Base-by-base conservation (phyloP, 2,888 invertebrate genomes). In the Celastrina argiolus region DNA sequence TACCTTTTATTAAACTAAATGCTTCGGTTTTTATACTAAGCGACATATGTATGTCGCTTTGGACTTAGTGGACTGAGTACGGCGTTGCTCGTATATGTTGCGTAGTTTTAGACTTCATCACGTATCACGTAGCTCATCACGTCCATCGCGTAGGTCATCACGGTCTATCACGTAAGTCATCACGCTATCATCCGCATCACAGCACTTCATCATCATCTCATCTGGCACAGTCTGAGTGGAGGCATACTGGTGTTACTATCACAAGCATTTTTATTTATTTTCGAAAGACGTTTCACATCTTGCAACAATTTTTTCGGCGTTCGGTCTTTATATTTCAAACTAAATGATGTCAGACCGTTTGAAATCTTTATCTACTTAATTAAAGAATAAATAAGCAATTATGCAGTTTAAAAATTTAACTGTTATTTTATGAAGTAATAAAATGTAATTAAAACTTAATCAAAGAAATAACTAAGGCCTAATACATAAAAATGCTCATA, bases 131-230 rank as follows among this genome's bases (percentile, higher is more conserved):
- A 51, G 26, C 22, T 51, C 70, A 70, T 75, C 74, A 75, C 76
- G 76, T 76, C 73, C 72, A 74, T 69, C 70, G 66, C 70, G 73
- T 66, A 68, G 73, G 68, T 81, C 80, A 69, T 72, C 70, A 71
- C 65, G 58, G 36, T 34, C 73, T 72, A 74, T 69, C 69, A 66
- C 70, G 73, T 66, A 68, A 74, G 68, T 81, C 80, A 78, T 81
- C 80, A 80, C 80, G 81, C 81, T 78, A 79, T 86, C 86, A 84
- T 88, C 89, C 89, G 88, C 90, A 89, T 90, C 90, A 89, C 88
- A 82, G 79, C 87, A 86, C 83, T 75, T 85, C 87, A 88, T 84
- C 65, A 65, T 76, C 67, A 71, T 74, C 75, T 87, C 87, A 87
- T 86, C 78, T 74, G 79, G 82, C 89, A 89, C 86, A 81, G 89